Base-by-base conservation (phyloP, 2,797 vertebrate species). In the Argyrosomus regius region DNA sequence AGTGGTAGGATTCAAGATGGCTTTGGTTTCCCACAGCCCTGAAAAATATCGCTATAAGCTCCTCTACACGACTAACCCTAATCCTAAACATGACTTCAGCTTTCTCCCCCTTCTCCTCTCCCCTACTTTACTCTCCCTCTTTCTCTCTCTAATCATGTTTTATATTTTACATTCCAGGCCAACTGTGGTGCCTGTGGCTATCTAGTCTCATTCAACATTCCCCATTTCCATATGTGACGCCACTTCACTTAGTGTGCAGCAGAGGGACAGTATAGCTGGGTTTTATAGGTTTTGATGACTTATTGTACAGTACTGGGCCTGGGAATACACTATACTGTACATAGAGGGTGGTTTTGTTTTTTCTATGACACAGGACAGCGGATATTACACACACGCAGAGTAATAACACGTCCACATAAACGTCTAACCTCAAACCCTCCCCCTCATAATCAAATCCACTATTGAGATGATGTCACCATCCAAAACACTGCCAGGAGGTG, bases 21-120 rank as follows among this genome's bases (percentile, higher is more conserved):
- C 41, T 82, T 82, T 72, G 81, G 72, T 89, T 88, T 85, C 77
- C 82, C 68, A 83, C 85, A 89, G 60, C 69, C 71, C 61, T 63
- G 62, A 86, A 81, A 86, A 84, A 76, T 77, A 78, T 81, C 31
- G 13, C 72, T 68, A 75, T 89, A 87, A 88, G 78, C 75, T 87
- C 73, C 71, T 83, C 78, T 73, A 73, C 80, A 88, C 76, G 84
- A 82, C 79, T 66, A 81, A 74, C 68, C 82, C 74, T 89, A 92
- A 92, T 89, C 90, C 89, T 86, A 87, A 91, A 85, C 83, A 91
- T 87, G 88, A 91, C 88, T 93, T 91, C 87, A 88, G 77, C 68
- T 50, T 61, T 68, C 77, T 54, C 57, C 62, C 75, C 49, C 74
- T 69, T 46, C 49, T 75, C 64, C 70, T 43, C 62, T 68, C 24